These are phyloP conservation scores for Tenebrosternarchus preto DNA, from an alignment of 2,113 vertebrate species.

Conservation along the genomic window DNA sequence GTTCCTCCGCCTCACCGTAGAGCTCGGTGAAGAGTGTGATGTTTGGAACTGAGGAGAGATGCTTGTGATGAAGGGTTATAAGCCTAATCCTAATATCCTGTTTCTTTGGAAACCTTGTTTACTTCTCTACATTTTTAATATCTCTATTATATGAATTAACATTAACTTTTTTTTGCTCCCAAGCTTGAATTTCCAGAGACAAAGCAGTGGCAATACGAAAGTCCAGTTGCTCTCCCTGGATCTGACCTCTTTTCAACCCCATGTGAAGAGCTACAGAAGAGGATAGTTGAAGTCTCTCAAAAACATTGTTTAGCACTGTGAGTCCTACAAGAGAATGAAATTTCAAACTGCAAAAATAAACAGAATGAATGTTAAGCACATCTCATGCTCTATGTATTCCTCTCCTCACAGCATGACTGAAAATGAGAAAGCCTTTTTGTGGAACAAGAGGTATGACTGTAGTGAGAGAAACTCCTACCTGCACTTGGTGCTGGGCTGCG, in stretches of 20 bases:
- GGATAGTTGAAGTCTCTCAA: conserved; percentile 65
- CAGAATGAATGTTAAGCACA: not conserved
- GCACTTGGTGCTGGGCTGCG: conserved; percentile 79
- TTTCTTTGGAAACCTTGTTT: no score
- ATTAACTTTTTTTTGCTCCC: not conserved
- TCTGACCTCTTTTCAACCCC: conserved; percentile 53
- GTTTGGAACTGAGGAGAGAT: not conserved
- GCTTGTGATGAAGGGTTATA: not conserved
- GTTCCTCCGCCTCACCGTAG: conserved; percentile 7
- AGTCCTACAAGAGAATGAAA: conserved; percentile 45
- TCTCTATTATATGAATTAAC: not conserved
- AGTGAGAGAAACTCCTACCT: conserved; percentile 73
- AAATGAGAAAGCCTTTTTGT: conserved; percentile 81
- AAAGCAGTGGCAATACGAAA: conserved; percentile 62
- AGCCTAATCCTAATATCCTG: not conserved
- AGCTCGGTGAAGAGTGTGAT: conserved; percentile 3
- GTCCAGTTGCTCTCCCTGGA: conserved; percentile 57
- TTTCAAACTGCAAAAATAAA: not conserved
- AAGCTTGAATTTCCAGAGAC: conserved; percentile 67
- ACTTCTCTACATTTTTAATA: no score
- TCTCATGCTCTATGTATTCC: not conserved
- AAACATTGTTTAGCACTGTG: conserved; percentile 72
- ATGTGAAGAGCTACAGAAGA: conserved; percentile 64
- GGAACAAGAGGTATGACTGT: conserved; percentile 77
- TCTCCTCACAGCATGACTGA: conserved; percentile 75